Evolutionary conservation across 2,797 vertebrate genomes (phyloP).

Genomic region (Manis crassicaudata): DNA sequence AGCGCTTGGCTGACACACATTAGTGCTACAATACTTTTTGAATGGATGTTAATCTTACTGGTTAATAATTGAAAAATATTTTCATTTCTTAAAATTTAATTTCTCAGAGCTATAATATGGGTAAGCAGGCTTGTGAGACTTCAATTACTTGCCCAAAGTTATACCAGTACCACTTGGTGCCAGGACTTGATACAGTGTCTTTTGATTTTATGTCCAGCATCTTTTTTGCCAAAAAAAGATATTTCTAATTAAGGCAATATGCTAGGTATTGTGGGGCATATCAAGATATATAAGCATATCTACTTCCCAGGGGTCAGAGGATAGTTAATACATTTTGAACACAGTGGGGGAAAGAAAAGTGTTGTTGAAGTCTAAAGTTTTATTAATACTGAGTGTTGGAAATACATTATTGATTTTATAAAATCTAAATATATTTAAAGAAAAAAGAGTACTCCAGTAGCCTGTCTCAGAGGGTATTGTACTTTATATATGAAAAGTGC

Average conservation of each 20-base stretch:
- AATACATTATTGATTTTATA: conserved; percentile 31
- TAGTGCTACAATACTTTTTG: not conserved
- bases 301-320: not conserved
- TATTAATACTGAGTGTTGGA: conserved; percentile 16
- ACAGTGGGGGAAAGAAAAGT: not conserved
- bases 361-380: not conserved
- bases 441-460: conserved; percentile 3
- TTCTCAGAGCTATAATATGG: not conserved
- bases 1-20: not conserved
- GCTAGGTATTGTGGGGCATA: not conserved
- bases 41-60: not conserved
- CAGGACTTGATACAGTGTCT: not conserved
- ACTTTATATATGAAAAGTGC: not conserved
- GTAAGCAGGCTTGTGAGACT: not conserved
- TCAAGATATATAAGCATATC: not conserved
- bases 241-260: not conserved
- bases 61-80: not conserved
- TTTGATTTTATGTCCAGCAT: not conserved
- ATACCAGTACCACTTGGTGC: not conserved
- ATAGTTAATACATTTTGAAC: conserved; percentile 22
- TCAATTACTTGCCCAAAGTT: not conserved
- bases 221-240: not conserved
- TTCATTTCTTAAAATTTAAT: conserved; percentile 1
- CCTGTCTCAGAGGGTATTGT: not conserved
- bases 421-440: conserved; percentile 17